A percentile compares a stretch with the other conserved stretches of the same genome.
Conservation (phyloP, 2,888 invertebrate genomes). For the Leptinotarsa tumamoca region DNA sequence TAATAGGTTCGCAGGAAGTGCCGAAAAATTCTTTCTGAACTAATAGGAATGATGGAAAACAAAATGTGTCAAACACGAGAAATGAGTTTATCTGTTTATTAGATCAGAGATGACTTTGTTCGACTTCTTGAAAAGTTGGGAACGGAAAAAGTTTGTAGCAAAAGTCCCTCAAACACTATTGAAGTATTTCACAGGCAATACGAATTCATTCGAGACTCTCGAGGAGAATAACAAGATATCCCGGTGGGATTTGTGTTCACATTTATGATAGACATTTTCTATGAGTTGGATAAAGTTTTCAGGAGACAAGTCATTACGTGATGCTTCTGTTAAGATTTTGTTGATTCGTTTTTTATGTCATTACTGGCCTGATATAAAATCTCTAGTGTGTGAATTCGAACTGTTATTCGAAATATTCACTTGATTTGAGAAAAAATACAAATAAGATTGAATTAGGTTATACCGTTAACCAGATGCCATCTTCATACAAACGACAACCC, state of each 20-base stretch:
- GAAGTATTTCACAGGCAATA: conserved; percentile 42
- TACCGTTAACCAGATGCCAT: too few relatives aligned
- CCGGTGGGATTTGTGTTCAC: conserved; percentile 26
- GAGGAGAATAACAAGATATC: conserved; percentile 21
- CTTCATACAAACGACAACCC: too few relatives aligned
- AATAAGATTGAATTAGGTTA: too few relatives aligned
- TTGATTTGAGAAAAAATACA: too few relatives aligned
- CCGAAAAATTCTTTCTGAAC: conserved; percentile 54
- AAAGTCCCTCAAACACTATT: conserved; percentile 42
- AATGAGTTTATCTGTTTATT: conserved; percentile 56
- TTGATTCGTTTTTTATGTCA: background rate
- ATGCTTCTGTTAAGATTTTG: background rate
- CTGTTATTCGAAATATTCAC: too few relatives aligned
- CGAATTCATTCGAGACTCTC: conserved; percentile 31
- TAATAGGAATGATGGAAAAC: conserved; percentile 60
- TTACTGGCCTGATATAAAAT: too few relatives aligned
- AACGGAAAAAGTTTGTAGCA: conserved; percentile 37
- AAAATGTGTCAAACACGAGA: conserved; percentile 55
- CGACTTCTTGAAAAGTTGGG: conserved; percentile 36
- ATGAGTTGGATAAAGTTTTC: background rate
- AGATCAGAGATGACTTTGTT: conserved; percentile 46
- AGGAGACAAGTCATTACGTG: background rate
- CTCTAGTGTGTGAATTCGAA: too few relatives aligned
- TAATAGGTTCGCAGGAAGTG: conserved; percentile 53
- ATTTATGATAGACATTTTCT: conserved; percentile 9